A percentile compares a stretch with the other conserved stretches of the same genome.
phyloP scores from a whole-genome alignment of 2,888 invertebrate species.

The Penaeus monodon region DNA sequence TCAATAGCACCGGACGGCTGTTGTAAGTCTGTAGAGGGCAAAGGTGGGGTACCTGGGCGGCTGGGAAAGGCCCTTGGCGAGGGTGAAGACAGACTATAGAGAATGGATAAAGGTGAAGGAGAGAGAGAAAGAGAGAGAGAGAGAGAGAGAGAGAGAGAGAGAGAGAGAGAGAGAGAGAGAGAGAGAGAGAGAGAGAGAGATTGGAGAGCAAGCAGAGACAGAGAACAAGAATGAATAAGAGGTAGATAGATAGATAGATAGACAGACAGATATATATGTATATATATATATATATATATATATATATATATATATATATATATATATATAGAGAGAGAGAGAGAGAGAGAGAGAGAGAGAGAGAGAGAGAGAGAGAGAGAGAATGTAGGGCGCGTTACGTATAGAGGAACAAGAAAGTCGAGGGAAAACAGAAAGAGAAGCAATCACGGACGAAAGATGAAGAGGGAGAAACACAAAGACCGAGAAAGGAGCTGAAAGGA shows the following conservation, averaged over 20 bases:
- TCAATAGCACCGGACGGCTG: too few species aligned
- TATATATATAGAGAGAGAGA: background rate
- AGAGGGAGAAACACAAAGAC: too few species aligned
- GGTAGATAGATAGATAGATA: too few species aligned
- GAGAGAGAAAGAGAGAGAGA: background rate
- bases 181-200: background rate
- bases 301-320: too few species aligned
- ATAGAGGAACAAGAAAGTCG: background rate
- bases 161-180: background rate
- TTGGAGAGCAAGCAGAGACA: too few species aligned
- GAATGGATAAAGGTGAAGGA: background rate
- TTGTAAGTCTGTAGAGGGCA: too few species aligned
- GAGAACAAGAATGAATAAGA: too few species aligned
- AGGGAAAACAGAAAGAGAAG: background rate
- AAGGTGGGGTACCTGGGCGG: too few species aligned
- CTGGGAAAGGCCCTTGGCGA: too few species aligned
- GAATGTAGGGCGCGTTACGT: background rate
- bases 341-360: background rate
- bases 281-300: too few species aligned
- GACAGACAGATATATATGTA: too few species aligned
- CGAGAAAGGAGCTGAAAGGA: too few species aligned
- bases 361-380: background rate
- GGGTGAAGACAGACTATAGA: background rate
- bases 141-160: background rate
- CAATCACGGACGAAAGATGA: background rate